A percentile compares a stretch with the other conserved stretches of the same genome.
phyloP scores from a whole-genome alignment of 2,797 vertebrate species.

The Monodelphis domestica region DNA sequence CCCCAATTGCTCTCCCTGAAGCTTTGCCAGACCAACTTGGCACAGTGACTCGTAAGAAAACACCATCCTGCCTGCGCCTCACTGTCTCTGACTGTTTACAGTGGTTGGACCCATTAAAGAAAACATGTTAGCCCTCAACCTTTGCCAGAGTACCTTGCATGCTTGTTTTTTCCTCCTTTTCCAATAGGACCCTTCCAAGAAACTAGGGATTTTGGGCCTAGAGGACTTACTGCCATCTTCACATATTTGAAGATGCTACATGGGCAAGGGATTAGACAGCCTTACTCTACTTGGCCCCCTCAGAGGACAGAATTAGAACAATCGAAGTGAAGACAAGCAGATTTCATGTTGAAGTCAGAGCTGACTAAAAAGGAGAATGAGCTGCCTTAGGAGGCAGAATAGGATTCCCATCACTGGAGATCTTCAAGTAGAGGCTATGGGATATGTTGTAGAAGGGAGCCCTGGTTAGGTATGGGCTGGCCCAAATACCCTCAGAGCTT shows the following conservation, averaged over 20 bases:
- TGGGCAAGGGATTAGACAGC: neutral
- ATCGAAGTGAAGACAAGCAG: no score
- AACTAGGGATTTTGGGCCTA: neutral
- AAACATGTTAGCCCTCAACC: neutral
- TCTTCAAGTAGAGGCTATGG: neutral
- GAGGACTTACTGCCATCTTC: neutral
- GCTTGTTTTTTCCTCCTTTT: slow-evolving; percentile 7
- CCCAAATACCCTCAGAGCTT: neutral
- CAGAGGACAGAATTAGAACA: neutral
- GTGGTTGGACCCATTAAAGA: slow-evolving; percentile 78
- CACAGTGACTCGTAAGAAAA: slow-evolving; percentile 53
- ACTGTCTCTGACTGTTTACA: slow-evolving; percentile 82
- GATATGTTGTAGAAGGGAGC: neutral
- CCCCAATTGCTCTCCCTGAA: neutral
- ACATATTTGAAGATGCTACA: neutral
- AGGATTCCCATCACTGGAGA: neutral
- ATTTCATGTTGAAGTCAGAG: neutral
- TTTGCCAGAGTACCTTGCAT: slow-evolving; percentile 3
- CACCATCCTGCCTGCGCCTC: slow-evolving; percentile 67
- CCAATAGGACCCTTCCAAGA: neutral
- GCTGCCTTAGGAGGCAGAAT: neutral
- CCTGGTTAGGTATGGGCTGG: neutral
- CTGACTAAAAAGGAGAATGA: neutral
- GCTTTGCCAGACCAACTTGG: slow-evolving; percentile 49
- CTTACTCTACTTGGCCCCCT: neutral